phyloP scores from a whole-genome alignment of 2,888 invertebrate genomes.

The Helicoverpa assulta region DNA sequence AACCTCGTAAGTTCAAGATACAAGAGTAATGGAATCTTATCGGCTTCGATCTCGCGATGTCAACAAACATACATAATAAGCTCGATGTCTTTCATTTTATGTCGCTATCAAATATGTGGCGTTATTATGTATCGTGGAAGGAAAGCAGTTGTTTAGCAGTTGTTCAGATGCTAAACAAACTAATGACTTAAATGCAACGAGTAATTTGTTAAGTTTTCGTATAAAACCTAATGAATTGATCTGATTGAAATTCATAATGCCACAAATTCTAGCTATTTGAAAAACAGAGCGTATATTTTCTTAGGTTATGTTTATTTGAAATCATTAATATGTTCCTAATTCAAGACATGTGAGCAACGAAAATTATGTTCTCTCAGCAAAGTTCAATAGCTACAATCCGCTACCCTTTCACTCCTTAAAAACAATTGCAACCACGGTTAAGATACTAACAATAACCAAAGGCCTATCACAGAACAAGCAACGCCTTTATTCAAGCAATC shows the following conservation, averaged over 20 bases:
- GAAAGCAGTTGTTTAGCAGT: conserved; percentile 3
- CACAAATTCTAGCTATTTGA: too few species aligned
- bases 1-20: conserved; percentile 31
- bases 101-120: conserved; percentile 27
- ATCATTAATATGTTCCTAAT: too few species aligned
- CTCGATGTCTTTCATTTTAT: conserved; percentile 56
- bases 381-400: background rate
- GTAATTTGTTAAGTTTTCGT: too few species aligned
- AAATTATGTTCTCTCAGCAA: too few species aligned
- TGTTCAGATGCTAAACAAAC: background rate
- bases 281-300: too few species aligned
- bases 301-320: too few species aligned
- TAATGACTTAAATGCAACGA: too few species aligned
- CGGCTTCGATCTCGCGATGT: conserved; percentile 45
- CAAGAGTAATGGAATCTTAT: conserved; percentile 47
- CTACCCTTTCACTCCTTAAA: background rate
- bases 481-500: background rate
- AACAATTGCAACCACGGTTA: background rate
- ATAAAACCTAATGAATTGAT: background rate
- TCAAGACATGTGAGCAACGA: too few species aligned
- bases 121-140: conserved; percentile 1
- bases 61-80: conserved; percentile 65
- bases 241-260: background rate
- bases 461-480: background rate
- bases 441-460: background rate